Base-by-base conservation (phyloP, 2,113 vertebrate genomes). In the Ibidorhyncha struthersii region DNA sequence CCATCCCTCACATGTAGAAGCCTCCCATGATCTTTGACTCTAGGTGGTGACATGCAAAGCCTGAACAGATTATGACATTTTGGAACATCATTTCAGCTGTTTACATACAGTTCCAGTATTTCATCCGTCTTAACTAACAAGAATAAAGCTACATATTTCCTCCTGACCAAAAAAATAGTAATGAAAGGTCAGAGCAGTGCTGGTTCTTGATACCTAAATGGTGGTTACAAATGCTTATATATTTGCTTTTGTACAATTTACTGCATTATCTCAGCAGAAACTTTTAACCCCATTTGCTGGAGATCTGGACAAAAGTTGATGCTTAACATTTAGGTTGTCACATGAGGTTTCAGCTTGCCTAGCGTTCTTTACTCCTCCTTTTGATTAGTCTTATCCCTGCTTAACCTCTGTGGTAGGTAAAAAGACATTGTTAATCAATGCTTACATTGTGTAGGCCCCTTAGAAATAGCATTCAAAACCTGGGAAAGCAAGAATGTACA, bases 371-470 rank as follows among this genome's bases (percentile, higher is more conserved):
- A 83, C 96, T 90, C 79, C 41, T 97, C 88, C 83, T 88, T 91
- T 86, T 86, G 88, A 92, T 87, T 95, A 96, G 72, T 70, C 71
- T 97, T 97, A 97, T 91, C 72, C 70, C 50, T 90, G 71, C 84
- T 97, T 97, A 97, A 93, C 77, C 96, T 97, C 91, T 97, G 95
- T 81, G 86, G 95, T 97, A 98, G 97, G 97, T 98, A 96, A 98
- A 97, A 96, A 96, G 93, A 97, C 71, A 86, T 84, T 93, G 89
- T 96, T 98, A 98, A 98, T 97, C 94, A 95, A 86, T 95, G 95
- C 93, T 94, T 97, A 91, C 80, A 92, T 97, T 94, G 87, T 95
- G 91, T 94, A 95, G 56, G 21, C 41, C 83, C 97, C 94, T 98
- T 95, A 95, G 95, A 98, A 97, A 90, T 55, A 96, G 82, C 94